Percentiles rank a stretch among this genome's conserved stretches.
Evolutionary conservation across 1,140 invertebrate genomes (phyloP).

Genomic region (Pectinophora gossypiella): DNA sequence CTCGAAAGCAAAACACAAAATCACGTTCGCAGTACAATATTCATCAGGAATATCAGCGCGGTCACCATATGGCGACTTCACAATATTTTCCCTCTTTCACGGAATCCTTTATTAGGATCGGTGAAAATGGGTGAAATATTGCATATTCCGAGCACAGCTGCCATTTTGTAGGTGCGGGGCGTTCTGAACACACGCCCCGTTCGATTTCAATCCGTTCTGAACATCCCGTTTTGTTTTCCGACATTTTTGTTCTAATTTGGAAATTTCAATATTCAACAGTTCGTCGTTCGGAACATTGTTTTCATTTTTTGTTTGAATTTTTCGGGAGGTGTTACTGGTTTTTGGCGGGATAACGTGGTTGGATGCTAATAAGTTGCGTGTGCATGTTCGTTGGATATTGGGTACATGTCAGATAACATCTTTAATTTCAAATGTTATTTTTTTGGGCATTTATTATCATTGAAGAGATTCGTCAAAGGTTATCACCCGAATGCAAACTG

Average conservation of each 20-base stretch:
- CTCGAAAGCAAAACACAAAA: not conserved
- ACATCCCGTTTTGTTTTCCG: constrained; percentile 14
- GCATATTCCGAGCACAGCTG: constrained; percentile 50
- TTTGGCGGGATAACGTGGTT: too few species aligned
- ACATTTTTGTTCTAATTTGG: constrained; percentile 6
- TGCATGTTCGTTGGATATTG: too few species aligned
- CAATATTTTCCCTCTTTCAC: constrained; percentile 28
- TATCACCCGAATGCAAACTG: too few species aligned
- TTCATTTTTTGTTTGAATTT: too few species aligned
- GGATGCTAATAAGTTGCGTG: too few species aligned
- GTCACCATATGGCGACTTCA: constrained; percentile 32
- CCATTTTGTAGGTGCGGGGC: constrained; percentile 20
- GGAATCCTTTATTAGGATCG: constrained; percentile 48
- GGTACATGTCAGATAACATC: too few species aligned
- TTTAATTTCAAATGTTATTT: too few species aligned
- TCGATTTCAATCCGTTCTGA: constrained; percentile 33
- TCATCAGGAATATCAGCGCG: constrained; percentile 1
- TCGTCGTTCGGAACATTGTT: too few species aligned
- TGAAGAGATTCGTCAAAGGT: too few species aligned
- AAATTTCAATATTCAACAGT: constrained; percentile 2
- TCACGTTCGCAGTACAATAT: not conserved
- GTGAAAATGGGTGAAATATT: constrained; percentile 36
- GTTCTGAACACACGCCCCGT: not conserved
- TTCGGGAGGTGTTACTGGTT: too few species aligned
- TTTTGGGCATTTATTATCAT: too few species aligned